Evolutionary conservation across 1,140 invertebrate species (phyloP).

Genomic region (Cyclina sinensis): DNA sequence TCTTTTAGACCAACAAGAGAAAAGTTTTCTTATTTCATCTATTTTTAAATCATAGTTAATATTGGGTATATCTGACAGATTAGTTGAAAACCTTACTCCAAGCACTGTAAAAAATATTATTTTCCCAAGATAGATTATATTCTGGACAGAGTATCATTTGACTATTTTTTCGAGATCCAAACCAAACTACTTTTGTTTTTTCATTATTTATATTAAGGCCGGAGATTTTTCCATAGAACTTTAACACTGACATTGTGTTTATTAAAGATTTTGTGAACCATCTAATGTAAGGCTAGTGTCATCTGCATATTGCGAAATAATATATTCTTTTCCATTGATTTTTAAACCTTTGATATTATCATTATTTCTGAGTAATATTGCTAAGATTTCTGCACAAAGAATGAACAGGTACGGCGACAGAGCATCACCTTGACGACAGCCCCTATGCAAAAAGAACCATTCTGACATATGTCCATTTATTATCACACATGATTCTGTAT

Average conservation of each 20-base stretch:
- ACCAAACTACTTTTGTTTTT: conserved; percentile 44
- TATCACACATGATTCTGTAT: conserved; percentile 26
- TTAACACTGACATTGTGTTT: not conserved
- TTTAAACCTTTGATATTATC: conserved; percentile 14
- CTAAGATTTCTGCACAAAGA: conserved; percentile 43
- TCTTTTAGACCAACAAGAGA: conserved; percentile 11
- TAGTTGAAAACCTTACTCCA: not conserved
- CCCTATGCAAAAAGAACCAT: conserved; percentile 17
- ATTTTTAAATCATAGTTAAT: not conserved
- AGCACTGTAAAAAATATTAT: not conserved
- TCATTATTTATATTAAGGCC: conserved; percentile 14
- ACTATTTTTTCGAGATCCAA: conserved; percentile 31
- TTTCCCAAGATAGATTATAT: not conserved
- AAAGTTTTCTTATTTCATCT: not conserved
- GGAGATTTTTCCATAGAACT: not conserved
- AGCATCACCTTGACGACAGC: conserved; percentile 55
- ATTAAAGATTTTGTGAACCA: conserved; percentile 23
- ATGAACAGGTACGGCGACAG: conserved; percentile 61
- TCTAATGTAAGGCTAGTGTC: conserved; percentile 7
- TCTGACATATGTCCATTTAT: conserved; percentile 52
- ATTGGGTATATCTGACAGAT: not conserved
- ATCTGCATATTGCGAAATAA: conserved; percentile 22
- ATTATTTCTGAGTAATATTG: conserved; percentile 20
- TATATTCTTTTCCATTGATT: conserved; percentile 4
- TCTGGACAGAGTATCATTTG: not conserved